Base-by-base conservation (phyloP, 2,113 vertebrate genomes). In the Neotoma lepida region DNA sequence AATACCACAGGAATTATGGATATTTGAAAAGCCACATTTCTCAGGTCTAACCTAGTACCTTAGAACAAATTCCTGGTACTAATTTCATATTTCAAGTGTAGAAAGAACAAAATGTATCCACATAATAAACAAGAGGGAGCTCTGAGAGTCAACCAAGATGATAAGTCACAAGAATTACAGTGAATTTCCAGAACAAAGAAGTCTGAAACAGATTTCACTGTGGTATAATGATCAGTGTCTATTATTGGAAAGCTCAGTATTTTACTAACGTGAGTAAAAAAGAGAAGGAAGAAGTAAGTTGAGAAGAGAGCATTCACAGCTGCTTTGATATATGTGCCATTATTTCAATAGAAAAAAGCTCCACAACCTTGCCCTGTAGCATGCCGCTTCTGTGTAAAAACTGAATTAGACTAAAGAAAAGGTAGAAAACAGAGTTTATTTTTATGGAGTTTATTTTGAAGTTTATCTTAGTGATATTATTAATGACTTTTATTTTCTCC, bases 61-160 rank as follows among this genome's bases (percentile, higher is more conserved):
- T 82, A 61, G 18, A 41, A 82, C 70, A 61, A 82, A 82, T 28
- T 13, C 4, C 26, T 76, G 41, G 18, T 49, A 35, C n/a, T 86
- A 68, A 90, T 81, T 96, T 92, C 20, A 88, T n/a, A 90, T 86
- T 96, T 92, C 26, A 88, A 41, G 18, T 86, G 8, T 88, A 24
- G 54, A 28, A 82, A 61, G 56, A 82, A 61, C n/a, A 82, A 58
- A 82, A 58, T 61, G 6, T 56, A n/a, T 81, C 24, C 73, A 86
- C 10, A 80, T 9, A 95, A 24, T 66, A 88, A 91, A 71, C 26
- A 80, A 10, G 22, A 70, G 10, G 70, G 76, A 35, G 26, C 30
- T 87, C 56, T 64, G 61, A 64, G n/a, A 77, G 39, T 46, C 33
- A 70, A 35, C 61, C 44, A 74, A 15, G 77, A 85, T 35, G 71